These are phyloP conservation scores for Nycticorax nycticorax DNA, from an alignment of 2,113 vertebrate species.

Conservation along the genomic window DNA sequence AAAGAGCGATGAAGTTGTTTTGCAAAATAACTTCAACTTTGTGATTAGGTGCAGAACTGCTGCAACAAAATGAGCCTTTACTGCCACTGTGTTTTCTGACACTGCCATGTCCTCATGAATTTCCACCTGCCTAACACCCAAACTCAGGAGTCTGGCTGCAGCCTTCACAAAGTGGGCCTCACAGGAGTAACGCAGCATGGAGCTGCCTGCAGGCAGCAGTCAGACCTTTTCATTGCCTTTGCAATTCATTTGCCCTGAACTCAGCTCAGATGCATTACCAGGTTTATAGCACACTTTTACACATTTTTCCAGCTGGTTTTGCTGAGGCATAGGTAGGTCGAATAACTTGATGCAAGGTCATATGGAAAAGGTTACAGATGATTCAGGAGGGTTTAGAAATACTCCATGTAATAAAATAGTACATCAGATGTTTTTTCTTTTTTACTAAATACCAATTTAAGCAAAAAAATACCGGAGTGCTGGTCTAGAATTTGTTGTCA, in stretches of 20 bases:
- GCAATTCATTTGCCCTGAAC: not conserved
- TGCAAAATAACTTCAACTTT: not conserved
- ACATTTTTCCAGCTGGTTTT: not conserved
- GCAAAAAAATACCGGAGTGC: not conserved
- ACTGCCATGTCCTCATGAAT: not conserved
- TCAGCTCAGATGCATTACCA: not conserved
- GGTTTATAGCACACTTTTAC: not conserved
- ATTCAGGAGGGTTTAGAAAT: not conserved
- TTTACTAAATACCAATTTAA: not conserved
- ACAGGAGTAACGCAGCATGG: not conserved
- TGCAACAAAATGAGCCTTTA: not conserved
- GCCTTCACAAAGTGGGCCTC: not conserved
- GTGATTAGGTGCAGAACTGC: not conserved
- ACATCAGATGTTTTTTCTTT: not conserved
- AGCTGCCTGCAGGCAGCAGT: not conserved
- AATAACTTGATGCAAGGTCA: not conserved
- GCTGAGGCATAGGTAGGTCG: not conserved
- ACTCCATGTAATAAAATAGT: not conserved
- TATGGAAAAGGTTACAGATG: not conserved
- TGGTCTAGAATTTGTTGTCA: not conserved
- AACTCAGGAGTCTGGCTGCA: not conserved
- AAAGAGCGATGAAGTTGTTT: not conserved
- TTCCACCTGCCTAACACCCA: not conserved
- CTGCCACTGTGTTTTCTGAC: not conserved
- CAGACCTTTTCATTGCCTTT: not conserved